Percentiles rank a stretch among this genome's conserved stretches.
phyloP scores from a whole-genome alignment of 2,113 vertebrate species.

The Strix uralensis region DNA sequence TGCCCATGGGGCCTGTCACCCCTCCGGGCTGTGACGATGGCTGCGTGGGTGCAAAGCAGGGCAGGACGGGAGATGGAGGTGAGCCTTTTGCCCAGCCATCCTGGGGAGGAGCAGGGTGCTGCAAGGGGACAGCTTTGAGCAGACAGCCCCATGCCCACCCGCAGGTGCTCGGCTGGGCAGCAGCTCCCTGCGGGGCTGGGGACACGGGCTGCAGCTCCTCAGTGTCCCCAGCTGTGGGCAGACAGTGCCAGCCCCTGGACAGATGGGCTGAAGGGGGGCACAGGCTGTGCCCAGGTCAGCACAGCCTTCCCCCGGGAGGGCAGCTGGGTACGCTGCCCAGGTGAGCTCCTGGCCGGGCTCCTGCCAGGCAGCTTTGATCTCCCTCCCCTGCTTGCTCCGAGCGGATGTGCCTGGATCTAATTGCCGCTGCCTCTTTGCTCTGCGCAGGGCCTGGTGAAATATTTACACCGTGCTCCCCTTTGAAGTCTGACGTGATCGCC shows the following conservation, averaged over 20 bases:
- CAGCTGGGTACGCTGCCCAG: accelerated
- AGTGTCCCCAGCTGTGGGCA: accelerated
- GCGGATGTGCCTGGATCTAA: accelerated
- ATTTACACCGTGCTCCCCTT: neutral
- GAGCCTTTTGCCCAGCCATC: neutral
- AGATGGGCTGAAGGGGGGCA: neutral
- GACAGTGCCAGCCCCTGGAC: neutral
- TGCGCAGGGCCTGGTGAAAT: neutral
- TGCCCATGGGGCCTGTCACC: neutral
- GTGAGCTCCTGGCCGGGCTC: neutral
- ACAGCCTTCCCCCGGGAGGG: neutral
- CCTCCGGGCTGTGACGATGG: accelerated
- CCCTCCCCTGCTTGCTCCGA: neutral
- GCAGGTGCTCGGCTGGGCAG: accelerated
- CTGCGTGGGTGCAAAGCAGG: neutral
- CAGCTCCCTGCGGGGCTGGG: neutral
- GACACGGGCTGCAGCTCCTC: neutral
- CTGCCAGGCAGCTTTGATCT: neutral
- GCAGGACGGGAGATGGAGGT: neutral
- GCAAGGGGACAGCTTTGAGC: neutral
- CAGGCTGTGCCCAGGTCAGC: neutral
- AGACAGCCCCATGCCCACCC: neutral
- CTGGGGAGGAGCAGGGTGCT: neutral
- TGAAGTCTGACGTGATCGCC: neutral
- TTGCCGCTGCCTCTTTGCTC: neutral